Percentiles rank a stretch among this genome's conserved stretches.
These are phyloP conservation scores for Chlamydotis undulata DNA, from an alignment of 2,113 vertebrate species.

Conservation along the genomic window DNA sequence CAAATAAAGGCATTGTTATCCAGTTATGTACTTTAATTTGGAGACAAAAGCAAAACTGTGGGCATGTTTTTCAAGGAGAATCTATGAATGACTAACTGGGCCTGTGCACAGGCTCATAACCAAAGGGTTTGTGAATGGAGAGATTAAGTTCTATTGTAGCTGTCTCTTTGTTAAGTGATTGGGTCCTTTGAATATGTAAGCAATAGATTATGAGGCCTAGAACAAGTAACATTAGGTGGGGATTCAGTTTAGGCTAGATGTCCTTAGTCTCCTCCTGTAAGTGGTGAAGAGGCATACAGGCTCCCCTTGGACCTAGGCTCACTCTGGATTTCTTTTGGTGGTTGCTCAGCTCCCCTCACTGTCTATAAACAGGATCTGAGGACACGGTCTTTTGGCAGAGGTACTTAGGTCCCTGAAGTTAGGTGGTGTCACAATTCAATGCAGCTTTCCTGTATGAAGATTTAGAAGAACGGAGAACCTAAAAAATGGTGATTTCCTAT, in stretches of 20 bases:
- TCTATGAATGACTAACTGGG: background rate
- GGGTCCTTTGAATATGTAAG: background rate
- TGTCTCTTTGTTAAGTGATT: background rate
- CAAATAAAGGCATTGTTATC: background rate
- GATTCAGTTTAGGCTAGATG: background rate
- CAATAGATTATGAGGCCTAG: background rate
- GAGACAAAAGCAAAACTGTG: background rate
- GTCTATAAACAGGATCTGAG: background rate
- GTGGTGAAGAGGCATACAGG: background rate
- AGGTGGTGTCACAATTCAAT: background rate
- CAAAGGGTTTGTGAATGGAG: background rate
- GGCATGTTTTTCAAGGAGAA: background rate
- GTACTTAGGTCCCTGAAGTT: background rate
- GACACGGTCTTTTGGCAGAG: background rate
- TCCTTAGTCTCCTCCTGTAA: background rate
- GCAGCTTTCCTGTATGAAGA: background rate
- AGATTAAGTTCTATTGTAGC: background rate
- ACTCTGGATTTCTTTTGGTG: background rate
- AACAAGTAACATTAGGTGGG: background rate
- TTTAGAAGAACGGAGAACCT: background rate
- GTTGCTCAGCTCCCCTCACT: background rate
- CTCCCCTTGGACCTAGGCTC: background rate
- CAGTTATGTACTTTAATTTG: background rate
- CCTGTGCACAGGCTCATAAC: background rate
- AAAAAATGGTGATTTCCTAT: background rate